phyloP scores from a whole-genome alignment of 1,140 invertebrate species.

The Pachypsylla venusta region DNA sequence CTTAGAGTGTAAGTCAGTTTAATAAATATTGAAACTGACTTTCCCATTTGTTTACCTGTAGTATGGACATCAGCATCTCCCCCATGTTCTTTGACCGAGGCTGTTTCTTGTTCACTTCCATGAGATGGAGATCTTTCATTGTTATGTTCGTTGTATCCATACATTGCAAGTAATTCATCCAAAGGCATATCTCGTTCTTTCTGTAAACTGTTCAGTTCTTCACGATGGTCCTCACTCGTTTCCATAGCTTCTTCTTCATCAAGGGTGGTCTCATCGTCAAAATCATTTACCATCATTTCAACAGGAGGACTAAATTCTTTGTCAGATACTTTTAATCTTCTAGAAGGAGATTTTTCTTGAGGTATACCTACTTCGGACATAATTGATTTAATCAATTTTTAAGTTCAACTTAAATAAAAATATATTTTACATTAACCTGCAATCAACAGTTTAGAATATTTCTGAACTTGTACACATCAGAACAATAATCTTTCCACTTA shows the following conservation, averaged over 20 bases:
- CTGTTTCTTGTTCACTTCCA: constrained; percentile 7
- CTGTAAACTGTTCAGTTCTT: constrained; percentile 70
- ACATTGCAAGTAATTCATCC: constrained; percentile 75
- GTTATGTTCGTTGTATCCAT: constrained; percentile 47
- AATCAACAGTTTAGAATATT: too few species aligned
- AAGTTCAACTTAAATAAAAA: too few species aligned
- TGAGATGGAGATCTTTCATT: constrained; percentile 6
- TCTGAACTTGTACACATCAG: too few species aligned
- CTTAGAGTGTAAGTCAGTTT: too few species aligned
- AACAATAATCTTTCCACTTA: too few species aligned
- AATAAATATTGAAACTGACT: too few species aligned
- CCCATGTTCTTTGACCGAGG: constrained; percentile 4
- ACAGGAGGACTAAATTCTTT: constrained; percentile 51
- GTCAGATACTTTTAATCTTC: constrained; percentile 6
- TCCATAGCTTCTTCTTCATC: constrained; percentile 93
- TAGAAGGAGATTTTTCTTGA: constrained; percentile 14
- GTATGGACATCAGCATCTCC: constrained; percentile 2
- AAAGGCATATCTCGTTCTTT: constrained; percentile 78
- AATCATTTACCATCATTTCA: constrained; percentile 92
- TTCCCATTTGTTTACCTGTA: not conserved
- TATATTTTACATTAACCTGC: too few species aligned
- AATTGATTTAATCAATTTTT: too few species aligned
- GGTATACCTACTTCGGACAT: constrained; percentile 6
- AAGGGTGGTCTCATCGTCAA: constrained; percentile 87
- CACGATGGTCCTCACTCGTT: constrained; percentile 66